Evolutionary conservation across 2,797 vertebrate species (phyloP), one percentile per base, ranked within the genome.

Genomic region (Telmatherina bonti): DNA sequence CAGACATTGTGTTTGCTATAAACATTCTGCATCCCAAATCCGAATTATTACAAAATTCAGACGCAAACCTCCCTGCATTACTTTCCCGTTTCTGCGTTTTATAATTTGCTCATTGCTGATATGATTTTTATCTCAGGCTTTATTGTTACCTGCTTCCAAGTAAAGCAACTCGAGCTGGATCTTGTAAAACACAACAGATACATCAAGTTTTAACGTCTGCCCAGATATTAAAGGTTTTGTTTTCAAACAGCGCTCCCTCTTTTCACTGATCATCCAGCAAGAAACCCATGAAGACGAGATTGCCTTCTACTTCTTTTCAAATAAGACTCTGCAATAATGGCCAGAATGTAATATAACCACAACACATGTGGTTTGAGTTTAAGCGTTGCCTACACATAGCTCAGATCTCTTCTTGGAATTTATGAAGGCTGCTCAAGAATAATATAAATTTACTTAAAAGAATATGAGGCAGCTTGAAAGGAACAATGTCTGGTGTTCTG

Each of bases 341-440:
- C 52, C 29, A 67, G 41, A 55, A 12, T 30, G 49, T 38, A 60
- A 59, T 57, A 45, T 36, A 36, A 60, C 38, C 38, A 60, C 30
- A 60, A 27, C 18, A 56, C 41, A 64, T 29, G 4, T 66, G 41
- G 38, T 60, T 53, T 70, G 47, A 61, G 18, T 67, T 49, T 53
- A 31, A 26, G 43, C 30, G 26, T 5, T 18, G 22, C 64, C 38
- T 53, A 4, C 27, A 62, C 29, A 30, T 22, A 30, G 10, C 33
- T 47, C 43, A 59, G 54, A 52, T 16, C 24, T 53, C 29, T 11
- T 24, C 27, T 26, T 5, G 35, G 52, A 53, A 58, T 63, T 54
- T 9, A 47, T 35, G 49, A 51, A 70, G 53, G 10, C n/a, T 53
- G 15, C 43, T 69, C n/a, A 30, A 22, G 29, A 60, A 61, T 31